Percentiles rank a stretch among this genome's conserved stretches.
Evolutionary conservation across 2,797 vertebrate genomes (phyloP).

Genomic region (Leptodactylus fallax): DNA sequence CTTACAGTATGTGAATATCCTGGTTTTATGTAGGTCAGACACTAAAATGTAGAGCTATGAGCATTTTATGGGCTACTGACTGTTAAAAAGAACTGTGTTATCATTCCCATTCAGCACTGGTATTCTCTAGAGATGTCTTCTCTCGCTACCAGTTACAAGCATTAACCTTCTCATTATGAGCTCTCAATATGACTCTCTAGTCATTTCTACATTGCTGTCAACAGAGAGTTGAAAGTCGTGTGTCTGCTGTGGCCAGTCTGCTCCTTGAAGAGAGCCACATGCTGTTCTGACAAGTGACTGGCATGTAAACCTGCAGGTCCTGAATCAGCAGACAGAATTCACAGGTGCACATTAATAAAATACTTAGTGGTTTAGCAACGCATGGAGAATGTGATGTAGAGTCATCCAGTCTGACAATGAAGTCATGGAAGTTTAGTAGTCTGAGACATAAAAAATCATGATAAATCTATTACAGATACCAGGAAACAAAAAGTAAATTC

Average conservation of each 20-base stretch:
- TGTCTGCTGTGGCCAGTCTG: slow-evolving; percentile 16
- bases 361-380: slow-evolving; percentile 46
- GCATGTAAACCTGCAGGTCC: slow-evolving; percentile 12
- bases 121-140: background rate
- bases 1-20: too few species aligned
- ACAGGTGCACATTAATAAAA: slow-evolving; percentile 61
- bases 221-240: background rate
- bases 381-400: slow-evolving; percentile 35
- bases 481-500: background rate
- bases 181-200: slow-evolving; percentile 8
- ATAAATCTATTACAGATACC: background rate
- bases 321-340: slow-evolving; percentile 51
- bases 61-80: background rate
- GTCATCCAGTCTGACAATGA: slow-evolving; percentile 36
- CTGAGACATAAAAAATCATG: background rate
- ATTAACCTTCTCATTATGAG: background rate
- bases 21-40: too few species aligned
- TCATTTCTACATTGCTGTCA: background rate
- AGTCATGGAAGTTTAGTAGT: background rate
- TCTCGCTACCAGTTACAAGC: background rate
- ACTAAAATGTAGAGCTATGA: too few species aligned
- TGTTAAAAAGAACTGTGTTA: background rate
- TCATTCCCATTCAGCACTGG: background rate
- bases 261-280: slow-evolving; percentile 8
- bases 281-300: slow-evolving; percentile 33